phyloP scores from a whole-genome alignment of 2,113 vertebrate genomes.

The Halichoeres trimaculatus region DNA sequence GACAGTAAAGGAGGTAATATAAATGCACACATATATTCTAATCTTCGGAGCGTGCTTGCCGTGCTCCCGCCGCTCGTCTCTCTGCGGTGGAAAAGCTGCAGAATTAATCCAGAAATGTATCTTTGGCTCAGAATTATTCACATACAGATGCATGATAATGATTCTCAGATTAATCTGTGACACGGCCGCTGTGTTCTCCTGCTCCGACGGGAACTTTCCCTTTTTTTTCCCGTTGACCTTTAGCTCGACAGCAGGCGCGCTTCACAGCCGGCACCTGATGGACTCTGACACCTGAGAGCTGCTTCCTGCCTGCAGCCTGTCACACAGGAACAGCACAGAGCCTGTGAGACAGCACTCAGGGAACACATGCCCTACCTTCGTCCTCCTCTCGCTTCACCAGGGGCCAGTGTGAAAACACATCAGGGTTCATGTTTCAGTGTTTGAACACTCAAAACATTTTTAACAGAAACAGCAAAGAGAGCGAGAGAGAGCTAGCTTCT shows the following conservation, averaged over 20 bases:
- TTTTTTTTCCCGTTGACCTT: constrained; percentile 69
- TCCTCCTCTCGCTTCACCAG: constrained; percentile 12
- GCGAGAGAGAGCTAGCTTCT: too few species aligned
- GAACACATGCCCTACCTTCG: constrained; percentile 35
- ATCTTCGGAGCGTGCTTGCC: constrained; percentile 74
- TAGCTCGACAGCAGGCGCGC: constrained; percentile 57
- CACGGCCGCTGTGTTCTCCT: constrained; percentile 14
- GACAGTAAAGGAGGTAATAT: constrained; percentile 86
- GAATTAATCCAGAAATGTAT: constrained; percentile 81
- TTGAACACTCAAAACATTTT: too few species aligned
- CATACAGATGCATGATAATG: constrained; percentile 78
- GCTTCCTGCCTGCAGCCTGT: constrained; percentile 38
- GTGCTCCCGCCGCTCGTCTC: constrained; percentile 62
- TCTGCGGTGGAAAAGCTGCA: constrained; percentile 53
- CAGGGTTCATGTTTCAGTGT: too few species aligned
- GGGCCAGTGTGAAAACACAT: not conserved
- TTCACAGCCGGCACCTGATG: constrained; percentile 53
- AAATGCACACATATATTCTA: constrained; percentile 88
- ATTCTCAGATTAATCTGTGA: constrained; percentile 79
- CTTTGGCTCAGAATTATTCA: constrained; percentile 79
- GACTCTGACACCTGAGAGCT: constrained; percentile 49
- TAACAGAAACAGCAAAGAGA: too few species aligned
- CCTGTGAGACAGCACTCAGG: constrained; percentile 43
- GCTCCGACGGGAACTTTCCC: constrained; percentile 31
- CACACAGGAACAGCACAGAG: constrained; percentile 5